Conservation (phyloP, 1,140 invertebrate species). For the Trichonephila clavipes region DNA sequence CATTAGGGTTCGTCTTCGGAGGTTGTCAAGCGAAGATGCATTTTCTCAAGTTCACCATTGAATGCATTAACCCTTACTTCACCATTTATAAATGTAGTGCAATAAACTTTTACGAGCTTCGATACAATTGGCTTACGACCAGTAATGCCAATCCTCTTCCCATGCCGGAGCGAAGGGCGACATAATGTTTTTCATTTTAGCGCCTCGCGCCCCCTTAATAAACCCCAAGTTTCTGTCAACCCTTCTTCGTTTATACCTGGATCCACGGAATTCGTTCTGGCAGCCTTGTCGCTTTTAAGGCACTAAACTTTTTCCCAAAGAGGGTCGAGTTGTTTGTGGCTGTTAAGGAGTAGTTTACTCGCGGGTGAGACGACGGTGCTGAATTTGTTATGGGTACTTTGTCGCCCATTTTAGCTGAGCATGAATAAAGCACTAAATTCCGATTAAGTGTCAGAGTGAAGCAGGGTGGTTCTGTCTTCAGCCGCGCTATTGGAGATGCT, state of each 20-base stretch:
- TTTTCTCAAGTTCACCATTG: slow-evolving; percentile 33
- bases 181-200: slow-evolving; percentile 59
- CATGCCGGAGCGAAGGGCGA: neutral
- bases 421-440: slow-evolving; percentile 34
- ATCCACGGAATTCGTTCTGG: neutral
- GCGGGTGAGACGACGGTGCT: slow-evolving; percentile 4
- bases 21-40: neutral
- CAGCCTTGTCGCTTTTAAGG: slow-evolving; percentile 41
- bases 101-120: slow-evolving; percentile 52
- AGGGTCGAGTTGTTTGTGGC: slow-evolving; percentile 7
- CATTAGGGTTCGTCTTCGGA: slow-evolving; percentile 21
- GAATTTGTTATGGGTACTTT: slow-evolving; percentile 54
- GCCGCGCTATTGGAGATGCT: neutral
- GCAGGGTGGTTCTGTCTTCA: neutral
- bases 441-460: slow-evolving; percentile 10
- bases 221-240: slow-evolving; percentile 49
- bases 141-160: slow-evolving; percentile 18
- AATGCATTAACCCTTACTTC: slow-evolving; percentile 57
- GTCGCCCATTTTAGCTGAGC: slow-evolving; percentile 8
- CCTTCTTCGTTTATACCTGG: slow-evolving; percentile 41
- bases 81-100: slow-evolving; percentile 49
- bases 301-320: slow-evolving; percentile 15
- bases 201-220: slow-evolving; percentile 45
- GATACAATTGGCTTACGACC: slow-evolving; percentile 67
- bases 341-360: slow-evolving; percentile 26